Evolutionary conservation across 2,113 vertebrate genomes (phyloP).

Genomic region (Mixornis gularis): DNA sequence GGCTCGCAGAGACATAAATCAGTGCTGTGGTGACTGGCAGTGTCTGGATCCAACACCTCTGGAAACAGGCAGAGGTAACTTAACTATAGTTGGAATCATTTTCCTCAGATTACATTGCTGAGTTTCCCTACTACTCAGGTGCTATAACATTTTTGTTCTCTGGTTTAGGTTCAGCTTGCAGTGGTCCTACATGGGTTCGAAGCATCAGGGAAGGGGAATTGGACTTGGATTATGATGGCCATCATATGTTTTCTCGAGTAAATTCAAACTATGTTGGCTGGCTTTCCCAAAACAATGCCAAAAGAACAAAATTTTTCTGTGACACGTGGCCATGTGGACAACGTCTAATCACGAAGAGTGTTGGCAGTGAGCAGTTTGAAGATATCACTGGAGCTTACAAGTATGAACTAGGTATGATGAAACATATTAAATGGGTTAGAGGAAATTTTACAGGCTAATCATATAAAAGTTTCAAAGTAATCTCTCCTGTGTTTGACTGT

Average conservation of each 20-base stretch:
- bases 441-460: neutral
- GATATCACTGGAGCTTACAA: constrained; percentile 62
- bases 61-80: constrained; percentile 47
- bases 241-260: constrained; percentile 51
- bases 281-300: constrained; percentile 42
- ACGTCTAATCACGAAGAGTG: constrained; percentile 46
- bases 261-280: constrained; percentile 49
- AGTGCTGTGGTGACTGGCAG: constrained; percentile 52
- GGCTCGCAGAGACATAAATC: constrained; percentile 46
- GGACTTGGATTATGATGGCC: constrained; percentile 59
- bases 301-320: constrained; percentile 44
- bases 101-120: neutral
- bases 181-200: constrained; percentile 62
- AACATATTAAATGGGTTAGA: neutral
- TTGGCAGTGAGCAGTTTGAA: constrained; percentile 44
- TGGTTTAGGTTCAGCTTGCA: constrained; percentile 45
- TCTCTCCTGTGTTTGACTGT: neutral
- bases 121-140: neutral
- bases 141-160: neutral
- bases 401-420: constrained; percentile 52
- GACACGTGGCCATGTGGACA: constrained; percentile 40
- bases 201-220: constrained; percentile 62
- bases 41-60: constrained; percentile 56
- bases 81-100: neutral
- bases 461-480: neutral